Base-by-base conservation (phyloP, 2,888 invertebrate species). In the Altica lythri region DNA sequence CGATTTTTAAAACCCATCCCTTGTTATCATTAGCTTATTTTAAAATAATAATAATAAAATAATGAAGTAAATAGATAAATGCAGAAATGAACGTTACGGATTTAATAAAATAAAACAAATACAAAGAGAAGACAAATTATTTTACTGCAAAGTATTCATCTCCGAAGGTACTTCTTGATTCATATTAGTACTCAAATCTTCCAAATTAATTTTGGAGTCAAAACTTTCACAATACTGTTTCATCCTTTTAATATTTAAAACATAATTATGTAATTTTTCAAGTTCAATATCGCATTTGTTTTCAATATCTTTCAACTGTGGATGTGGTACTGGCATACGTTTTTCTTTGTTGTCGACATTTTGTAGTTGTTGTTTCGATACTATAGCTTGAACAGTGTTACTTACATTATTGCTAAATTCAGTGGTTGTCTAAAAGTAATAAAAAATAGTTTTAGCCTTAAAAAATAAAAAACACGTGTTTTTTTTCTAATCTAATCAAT, bases 201-300 rank as follows among this genome's bases (percentile, higher is more conserved):
- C n/a, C n/a, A n/a, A n/a, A n/a, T 34, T 16, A 5, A 12, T 16
- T 12, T 29, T 37, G 2, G 22, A 29, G 18, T 19, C 29, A 13
- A 48, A 16, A 10, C n/a, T 17, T 12, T 17, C 29, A 40, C 52
- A 52, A 18, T 52, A 43, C 17, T 13, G 22, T 19, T 42, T 54
- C 50, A 55, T 16, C n/a, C 42, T 27, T 13, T 40, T 45, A 5
- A 55, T 42, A 19, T 35, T 38, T 4, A 19, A 38, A 8, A 55
- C 37, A 14, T 50, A 55, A 17, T 30, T 45, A 10, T 55, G 30
- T 9, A 55, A 17, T 25, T 50, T 50, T 5, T 12, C 9, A 19
- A 55, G 42, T 19, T 55, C 50, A 12, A 13, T 13, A 14, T 50
- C 50, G 42, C 55, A 55, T 14, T 50, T 42, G 14, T 30, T 8